Base-by-base conservation (phyloP, 2,797 vertebrate species). In the Arctocebus calabarensis region DNA sequence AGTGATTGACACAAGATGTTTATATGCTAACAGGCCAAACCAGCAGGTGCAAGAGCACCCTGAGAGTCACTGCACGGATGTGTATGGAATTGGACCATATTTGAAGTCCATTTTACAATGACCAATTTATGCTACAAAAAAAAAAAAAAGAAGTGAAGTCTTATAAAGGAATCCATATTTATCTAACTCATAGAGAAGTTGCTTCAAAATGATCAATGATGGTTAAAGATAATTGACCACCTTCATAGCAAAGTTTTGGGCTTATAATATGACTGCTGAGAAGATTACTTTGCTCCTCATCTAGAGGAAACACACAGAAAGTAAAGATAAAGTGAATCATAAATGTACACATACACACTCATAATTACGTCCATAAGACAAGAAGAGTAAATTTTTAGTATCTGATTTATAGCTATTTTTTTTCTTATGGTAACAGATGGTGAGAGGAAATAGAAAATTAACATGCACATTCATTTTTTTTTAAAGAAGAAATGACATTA, bases 401-500 rank as follows among this genome's bases (percentile, higher is more conserved):
- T 78, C 22, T 91, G 75, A 73, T 81, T 94, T 92, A 84, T 74
- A 95, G 77, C 78, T 92, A 52, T 20, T 84, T 85, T 74, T 79
- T 89, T 48, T 19, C 71, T 48, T 52, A 83, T 95, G 87, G 77
- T 90, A 95, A 96, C 88, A 97, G 90, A 94, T 95, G 92, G 88
- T 90, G 92, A 94, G 71, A 92, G 83, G 92, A 88, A 96, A 90
- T 59, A 92, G 64, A 93, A 96, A 96, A 95, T 94, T 22, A 73
- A 55, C 22, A 84, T 86, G 34, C 19, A 68, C 66, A 81, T 88
- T 95, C 68, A 27, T 75, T 91, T 90, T 94, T 94, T 95, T 96
- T 90, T 55, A 64, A 97, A 96, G 86, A 57, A 85, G 27, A 86
- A 74, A 83, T 94, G 37, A 61, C 66, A 91, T 88, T 82, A 81